Conservation (phyloP, 1,140 invertebrate genomes). For the Neomicropteryx cornuta region DNA sequence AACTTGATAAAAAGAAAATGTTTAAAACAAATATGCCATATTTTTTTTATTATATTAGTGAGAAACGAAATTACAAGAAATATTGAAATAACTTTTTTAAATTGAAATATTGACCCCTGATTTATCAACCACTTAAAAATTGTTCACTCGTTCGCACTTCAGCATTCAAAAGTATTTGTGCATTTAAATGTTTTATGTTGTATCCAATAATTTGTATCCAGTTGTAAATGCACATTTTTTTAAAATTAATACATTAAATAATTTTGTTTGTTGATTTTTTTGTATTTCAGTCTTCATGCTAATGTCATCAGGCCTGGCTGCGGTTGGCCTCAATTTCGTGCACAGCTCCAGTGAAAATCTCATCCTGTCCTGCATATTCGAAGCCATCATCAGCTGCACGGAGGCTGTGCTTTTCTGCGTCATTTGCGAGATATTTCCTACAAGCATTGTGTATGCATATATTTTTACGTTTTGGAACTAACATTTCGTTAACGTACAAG, state of each 20-base stretch:
- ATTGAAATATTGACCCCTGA: too few relatives aligned
- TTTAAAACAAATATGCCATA: too few relatives aligned
- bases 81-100: too few relatives aligned
- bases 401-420: constrained; percentile 46
- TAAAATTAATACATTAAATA: too few relatives aligned
- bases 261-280: constrained; percentile 2
- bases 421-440: constrained; percentile 44
- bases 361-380: constrained; percentile 41
- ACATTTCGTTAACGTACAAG: neutral
- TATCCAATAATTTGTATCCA: too few relatives aligned
- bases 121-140: too few relatives aligned
- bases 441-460: constrained; percentile 31
- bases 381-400: constrained; percentile 43
- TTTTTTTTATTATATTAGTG: too few relatives aligned
- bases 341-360: constrained; percentile 39
- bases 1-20: too few relatives aligned
- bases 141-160: too few relatives aligned
- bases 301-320: constrained; percentile 40
- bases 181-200: too few relatives aligned
- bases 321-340: constrained; percentile 42
- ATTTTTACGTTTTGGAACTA: neutral
- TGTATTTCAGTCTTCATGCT: constrained; percentile 36
- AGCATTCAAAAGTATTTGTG: too few relatives aligned
- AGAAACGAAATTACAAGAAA: too few relatives aligned
- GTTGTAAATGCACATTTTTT: neutral